Base-by-base conservation (phyloP, 2,888 invertebrate genomes). In the Choristoneura rosaceana region DNA sequence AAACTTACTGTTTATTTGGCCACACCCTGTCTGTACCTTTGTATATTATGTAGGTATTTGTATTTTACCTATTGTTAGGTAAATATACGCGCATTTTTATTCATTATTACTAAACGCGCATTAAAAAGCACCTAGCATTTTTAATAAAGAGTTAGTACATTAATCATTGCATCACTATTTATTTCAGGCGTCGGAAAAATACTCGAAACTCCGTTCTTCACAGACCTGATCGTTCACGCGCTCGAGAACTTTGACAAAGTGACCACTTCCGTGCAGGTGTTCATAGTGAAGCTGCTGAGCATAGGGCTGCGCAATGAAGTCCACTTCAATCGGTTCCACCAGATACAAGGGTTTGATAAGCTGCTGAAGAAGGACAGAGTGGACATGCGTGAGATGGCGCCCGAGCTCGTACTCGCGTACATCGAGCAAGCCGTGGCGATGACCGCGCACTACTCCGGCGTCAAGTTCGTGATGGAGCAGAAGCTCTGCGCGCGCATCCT, bases 231-330 rank as follows among this genome's bases (percentile, higher is more conserved):
- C 63, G 76, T 82, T 38, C 70, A 80, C 64, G 77, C 80, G 0
- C 70, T 84, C 17, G 75, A 77, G 17, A 80, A 81, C 59, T 74
- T 79, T 8, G 78, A 76, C 15, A 75, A 76, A 58, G 77, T 78
- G n/a, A 74, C 80, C 7, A 78, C 71, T 0, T 74, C 81, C 5
- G 81, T 82, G 8, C 82, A 81, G 75, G 76, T 80, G 10, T 83
- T 87, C 63, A 63, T 84, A 3, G 70, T 83, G 17, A 77, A 84
- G 74, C 69, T 87, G 1, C 58, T 80, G 5, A 79, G 81, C 0
- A 65, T 81, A 10, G 77, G 84, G 9, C 80, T 82, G 33, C 79
- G 79, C 68, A 85, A 84, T 75, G 86, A 86, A 65, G 76, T 86
- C 3, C 84, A 84, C 64, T 87, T 84, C 69, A 81, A 75, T 69